Percentiles rank a stretch among this genome's conserved stretches.
These are phyloP conservation scores for Polylopha cassiicola DNA, from an alignment of 2,888 invertebrate species.

Conservation along the genomic window DNA sequence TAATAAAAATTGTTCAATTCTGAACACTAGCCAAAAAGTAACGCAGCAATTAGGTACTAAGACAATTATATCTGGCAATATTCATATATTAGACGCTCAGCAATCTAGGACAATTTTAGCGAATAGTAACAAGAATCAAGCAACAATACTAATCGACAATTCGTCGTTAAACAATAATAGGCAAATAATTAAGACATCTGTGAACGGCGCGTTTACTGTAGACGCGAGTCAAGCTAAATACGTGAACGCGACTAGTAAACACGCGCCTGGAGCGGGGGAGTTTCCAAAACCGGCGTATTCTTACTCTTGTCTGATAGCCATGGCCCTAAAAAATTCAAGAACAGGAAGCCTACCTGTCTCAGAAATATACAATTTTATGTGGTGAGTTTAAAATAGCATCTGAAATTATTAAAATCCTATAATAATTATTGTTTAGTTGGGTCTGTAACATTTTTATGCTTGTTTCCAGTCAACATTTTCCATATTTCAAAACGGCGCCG, in stretches of 20 bases:
- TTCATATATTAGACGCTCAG: constrained; percentile 72
- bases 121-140: constrained; percentile 66
- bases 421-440: background rate
- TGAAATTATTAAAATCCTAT: background rate
- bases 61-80: constrained; percentile 74
- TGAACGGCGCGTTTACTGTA: constrained; percentile 56
- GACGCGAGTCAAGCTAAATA: constrained; percentile 66
- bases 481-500: constrained; percentile 98
- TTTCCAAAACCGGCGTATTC: constrained; percentile 98
- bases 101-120: constrained; percentile 72
- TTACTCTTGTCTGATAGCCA: constrained; percentile 97
- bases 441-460: constrained; percentile 4
- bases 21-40: constrained; percentile 67
- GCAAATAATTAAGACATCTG: constrained; percentile 70
- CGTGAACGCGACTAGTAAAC: constrained; percentile 56
- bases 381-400: constrained; percentile 81
- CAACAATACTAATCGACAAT: constrained; percentile 71
- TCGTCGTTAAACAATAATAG: constrained; percentile 66
- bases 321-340: constrained; percentile 97
- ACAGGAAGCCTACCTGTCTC: constrained; percentile 97
- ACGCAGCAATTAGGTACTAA: constrained; percentile 66
- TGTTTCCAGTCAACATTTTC: constrained; percentile 93
- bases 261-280: constrained; percentile 76
- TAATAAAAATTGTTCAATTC: constrained; percentile 66
- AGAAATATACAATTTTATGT: constrained; percentile 99